Conservation (phyloP, 35 echinoderm and acorn worm genomes). For the Strongylocentrotus purpuratus region DNA sequence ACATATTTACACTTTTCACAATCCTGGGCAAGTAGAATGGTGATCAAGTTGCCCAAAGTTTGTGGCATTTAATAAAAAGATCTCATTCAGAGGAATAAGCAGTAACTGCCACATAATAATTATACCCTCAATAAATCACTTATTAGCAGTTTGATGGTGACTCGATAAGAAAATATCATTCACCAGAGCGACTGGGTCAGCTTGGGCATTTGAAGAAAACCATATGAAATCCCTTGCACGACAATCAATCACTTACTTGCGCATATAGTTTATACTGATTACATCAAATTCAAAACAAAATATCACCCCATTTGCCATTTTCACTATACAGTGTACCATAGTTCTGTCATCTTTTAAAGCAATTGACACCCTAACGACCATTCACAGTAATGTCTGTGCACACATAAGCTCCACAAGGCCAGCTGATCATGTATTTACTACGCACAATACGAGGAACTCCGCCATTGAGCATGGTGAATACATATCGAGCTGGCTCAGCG, state of each 20-base stretch:
- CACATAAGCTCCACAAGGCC: background rate
- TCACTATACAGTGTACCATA: background rate
- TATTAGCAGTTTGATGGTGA: background rate
- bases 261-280: background rate
- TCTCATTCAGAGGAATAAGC: background rate
- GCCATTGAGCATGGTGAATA: no score
- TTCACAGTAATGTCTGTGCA: no score
- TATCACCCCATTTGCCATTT: no score
- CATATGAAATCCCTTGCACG: background rate
- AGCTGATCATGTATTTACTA: background rate
- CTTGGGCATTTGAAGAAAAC: no score
- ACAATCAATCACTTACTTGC: background rate
- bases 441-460: no score
- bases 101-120: background rate
- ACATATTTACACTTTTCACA: slow-evolving; percentile 14
- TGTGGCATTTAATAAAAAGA: background rate
- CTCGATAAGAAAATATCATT: background rate
- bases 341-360: no score
- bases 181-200: background rate
- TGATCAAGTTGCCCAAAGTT: background rate
- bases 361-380: no score
- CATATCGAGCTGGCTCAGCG: background rate
- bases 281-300: background rate
- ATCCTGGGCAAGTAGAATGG: background rate
- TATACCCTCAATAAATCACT: background rate